phyloP scores from a whole-genome alignment of 2,113 vertebrate genomes.

The Fregetta grallaria region DNA sequence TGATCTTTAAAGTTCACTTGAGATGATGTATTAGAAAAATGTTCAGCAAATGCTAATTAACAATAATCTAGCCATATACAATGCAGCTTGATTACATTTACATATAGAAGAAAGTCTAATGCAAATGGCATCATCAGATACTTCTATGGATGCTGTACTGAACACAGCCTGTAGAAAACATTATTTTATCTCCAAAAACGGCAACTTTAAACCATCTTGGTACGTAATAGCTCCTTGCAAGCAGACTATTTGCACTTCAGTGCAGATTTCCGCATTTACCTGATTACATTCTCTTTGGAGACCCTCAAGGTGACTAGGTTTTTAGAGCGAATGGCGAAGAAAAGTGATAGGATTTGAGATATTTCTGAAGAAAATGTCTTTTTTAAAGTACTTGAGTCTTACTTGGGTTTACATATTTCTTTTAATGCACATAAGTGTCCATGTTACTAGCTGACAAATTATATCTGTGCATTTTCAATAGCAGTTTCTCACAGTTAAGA shows the following conservation, averaged over 20 bases:
- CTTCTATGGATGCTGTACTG: not conserved
- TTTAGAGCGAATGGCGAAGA: not conserved
- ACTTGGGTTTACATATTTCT: not conserved
- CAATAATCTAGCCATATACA: constrained; percentile 37
- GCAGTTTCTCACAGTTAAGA: not conserved
- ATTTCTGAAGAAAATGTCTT: not conserved
- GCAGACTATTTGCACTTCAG: not conserved
- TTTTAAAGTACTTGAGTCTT: not conserved
- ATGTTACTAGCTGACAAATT: not conserved
- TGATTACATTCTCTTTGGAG: not conserved
- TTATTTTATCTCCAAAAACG: not conserved
- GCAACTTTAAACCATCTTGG: not conserved
- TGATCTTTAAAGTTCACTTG: constrained; percentile 26
- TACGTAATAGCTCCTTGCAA: not conserved
- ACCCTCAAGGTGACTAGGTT: not conserved
- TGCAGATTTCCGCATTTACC: not conserved
- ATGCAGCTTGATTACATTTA: constrained; percentile 56
- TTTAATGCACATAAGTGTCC: not conserved
- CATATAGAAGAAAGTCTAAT: constrained; percentile 28
- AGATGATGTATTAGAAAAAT: constrained; percentile 16
- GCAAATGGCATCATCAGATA: constrained; percentile 20
- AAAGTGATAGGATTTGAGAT: not conserved
- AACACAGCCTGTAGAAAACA: not conserved
- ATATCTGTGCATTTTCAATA: not conserved
- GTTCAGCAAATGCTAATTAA: constrained; percentile 28